A percentile compares a stretch with the other conserved stretches of the same genome.
These are phyloP conservation scores for Rhynchotus rufescens DNA, from an alignment of 2,797 vertebrate species.

Conservation along the genomic window DNA sequence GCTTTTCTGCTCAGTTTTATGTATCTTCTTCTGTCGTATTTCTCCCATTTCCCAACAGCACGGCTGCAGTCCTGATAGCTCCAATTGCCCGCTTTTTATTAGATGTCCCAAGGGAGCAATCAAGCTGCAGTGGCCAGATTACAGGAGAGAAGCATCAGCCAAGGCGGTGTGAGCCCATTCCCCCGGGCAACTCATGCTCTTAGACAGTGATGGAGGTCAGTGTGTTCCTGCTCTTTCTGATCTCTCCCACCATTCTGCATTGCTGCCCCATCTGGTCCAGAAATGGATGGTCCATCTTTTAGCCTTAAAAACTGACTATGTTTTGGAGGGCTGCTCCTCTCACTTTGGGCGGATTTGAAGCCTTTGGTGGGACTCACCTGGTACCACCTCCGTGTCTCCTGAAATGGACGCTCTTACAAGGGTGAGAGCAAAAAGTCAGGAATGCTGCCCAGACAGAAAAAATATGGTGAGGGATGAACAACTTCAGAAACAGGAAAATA, in stretches of 20 bases:
- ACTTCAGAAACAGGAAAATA: not conserved
- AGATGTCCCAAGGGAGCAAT: not conserved
- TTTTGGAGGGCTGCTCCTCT: not conserved
- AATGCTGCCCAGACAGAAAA: not conserved
- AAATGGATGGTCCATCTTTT: not conserved
- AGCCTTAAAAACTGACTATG: not conserved
- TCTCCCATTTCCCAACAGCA: not conserved
- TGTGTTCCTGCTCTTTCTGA: no score
- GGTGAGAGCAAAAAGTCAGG: not conserved
- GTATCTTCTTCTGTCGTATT: not conserved
- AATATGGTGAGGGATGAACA: not conserved
- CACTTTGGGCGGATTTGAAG: not conserved
- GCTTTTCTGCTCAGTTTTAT: not conserved
- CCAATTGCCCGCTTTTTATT: not conserved
- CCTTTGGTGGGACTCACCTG: not conserved
- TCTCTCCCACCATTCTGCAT: no score
- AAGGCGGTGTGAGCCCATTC: not conserved
- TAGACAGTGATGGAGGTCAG: fast-evolving
- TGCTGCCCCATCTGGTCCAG: not conserved
- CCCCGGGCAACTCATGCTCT: not conserved
- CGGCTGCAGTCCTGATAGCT: not conserved
- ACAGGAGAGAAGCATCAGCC: not conserved
- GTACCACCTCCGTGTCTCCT: fast-evolving
- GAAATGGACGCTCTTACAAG: not conserved
- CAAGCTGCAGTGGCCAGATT: not conserved